Base-by-base conservation (phyloP, 2,797 vertebrate species). In the Bothrops alternatus region DNA sequence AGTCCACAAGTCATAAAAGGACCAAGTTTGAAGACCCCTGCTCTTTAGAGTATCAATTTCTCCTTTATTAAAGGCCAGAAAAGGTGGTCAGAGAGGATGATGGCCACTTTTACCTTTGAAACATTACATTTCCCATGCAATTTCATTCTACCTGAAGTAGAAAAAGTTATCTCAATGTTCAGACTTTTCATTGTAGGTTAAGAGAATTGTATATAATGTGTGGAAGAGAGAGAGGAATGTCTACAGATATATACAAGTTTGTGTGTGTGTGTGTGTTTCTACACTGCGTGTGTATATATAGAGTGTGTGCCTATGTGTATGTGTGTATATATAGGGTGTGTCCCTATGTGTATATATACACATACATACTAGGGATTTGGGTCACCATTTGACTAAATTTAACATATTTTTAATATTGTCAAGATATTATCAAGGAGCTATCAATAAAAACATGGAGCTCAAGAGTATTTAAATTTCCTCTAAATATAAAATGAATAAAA, bases 21-120 rank as follows among this genome's bases (percentile, higher is more conserved):
- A 6, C 47, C 47, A 50, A 53, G 50, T 53, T 53, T 53, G 50
- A 53, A 53, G 50, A 53, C 50, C 50, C 50, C 50, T 53, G 50
- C 7, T 53, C 50, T 53, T 53, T 14, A 4, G 26, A 92, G 37
- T 87, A 89, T 88, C 82, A 94, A 89, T 94, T 95, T 94, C 73
- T 94, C 26, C 47, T 94, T 32, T 91, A 87, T 93, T n/a, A 85
- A 92, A 94, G 16, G 73, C 37, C 28, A 94, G 47, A 91, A 94
- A 6, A 50, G 47, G 10, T 28, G 0, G 0, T 4, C 37, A 42
- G 32, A 47, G 28, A 60, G 93, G 90, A 93, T 12, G 2, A 2
- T 55, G 60, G 86, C 87, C 18, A 87, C 69, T 93, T 92, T 95
- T 57, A 95, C 14, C 23, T 85, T 86, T 50, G 37, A 93, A 65